A percentile compares a stretch with the other conserved stretches of the same genome.
Conservation (phyloP, 2,797 vertebrate species). For the Gymnoscopelus braueri region DNA sequence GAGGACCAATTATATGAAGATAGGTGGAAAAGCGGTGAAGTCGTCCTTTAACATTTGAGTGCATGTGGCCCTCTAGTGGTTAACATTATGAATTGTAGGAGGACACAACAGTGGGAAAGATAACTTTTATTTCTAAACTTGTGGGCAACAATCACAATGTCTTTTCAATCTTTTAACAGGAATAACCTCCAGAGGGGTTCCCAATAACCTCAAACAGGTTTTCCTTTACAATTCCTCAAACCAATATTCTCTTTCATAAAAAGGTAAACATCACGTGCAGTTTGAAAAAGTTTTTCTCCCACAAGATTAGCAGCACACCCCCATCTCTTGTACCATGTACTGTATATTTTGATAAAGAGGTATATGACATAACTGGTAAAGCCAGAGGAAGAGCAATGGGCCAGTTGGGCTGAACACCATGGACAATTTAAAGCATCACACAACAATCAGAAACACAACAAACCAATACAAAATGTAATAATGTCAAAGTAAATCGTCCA, state of each 20-base stretch:
- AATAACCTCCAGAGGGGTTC: background rate
- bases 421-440: slow-evolving; percentile 38
- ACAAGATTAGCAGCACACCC: slow-evolving; percentile 12
- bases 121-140: slow-evolving; percentile 36
- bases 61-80: too few relatives aligned
- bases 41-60: too few relatives aligned
- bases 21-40: too few relatives aligned
- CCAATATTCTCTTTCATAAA: slow-evolving; percentile 6
- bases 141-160: background rate
- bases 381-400: background rate
- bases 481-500: background rate
- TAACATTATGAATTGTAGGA: background rate
- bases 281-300: background rate
- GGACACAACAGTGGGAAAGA: background rate
- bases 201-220: background rate
- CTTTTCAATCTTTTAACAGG: background rate
- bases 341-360: too few relatives aligned
- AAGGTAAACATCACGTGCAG: background rate
- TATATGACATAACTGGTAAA: background rate
- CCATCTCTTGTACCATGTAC: too few relatives aligned
- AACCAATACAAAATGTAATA: slow-evolving; percentile 30
- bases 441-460: background rate
- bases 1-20: too few relatives aligned
- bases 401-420: background rate
- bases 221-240: slow-evolving; percentile 10